These are phyloP conservation scores for Acanthosepion lycidas DNA, from an alignment of 2,888 invertebrate species.

Conservation along the genomic window DNA sequence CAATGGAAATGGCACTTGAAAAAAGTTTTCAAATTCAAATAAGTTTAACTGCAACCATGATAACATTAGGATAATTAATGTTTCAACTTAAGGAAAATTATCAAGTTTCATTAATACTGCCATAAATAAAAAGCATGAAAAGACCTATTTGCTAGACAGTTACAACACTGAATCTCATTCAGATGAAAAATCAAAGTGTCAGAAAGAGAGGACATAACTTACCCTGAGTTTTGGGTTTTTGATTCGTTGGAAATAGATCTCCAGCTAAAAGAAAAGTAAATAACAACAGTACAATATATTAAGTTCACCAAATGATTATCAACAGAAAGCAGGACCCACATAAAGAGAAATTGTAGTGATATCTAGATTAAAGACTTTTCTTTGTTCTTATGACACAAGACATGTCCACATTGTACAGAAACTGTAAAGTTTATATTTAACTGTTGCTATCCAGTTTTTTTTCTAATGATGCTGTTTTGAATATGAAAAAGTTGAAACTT, in stretches of 20 bases:
- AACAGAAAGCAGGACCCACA: too few relatives aligned
- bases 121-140: neutral
- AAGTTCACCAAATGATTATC: neutral
- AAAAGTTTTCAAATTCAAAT: neutral
- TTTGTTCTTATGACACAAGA: too few relatives aligned
- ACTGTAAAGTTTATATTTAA: too few relatives aligned
- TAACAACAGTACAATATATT: constrained; percentile 20
- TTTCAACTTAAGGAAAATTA: constrained; percentile 20
- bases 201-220: constrained; percentile 53
- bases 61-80: constrained; percentile 33
- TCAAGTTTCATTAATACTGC: neutral
- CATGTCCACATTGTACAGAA: too few relatives aligned
- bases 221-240: constrained; percentile 86
- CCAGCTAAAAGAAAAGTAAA: constrained; percentile 75
- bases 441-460: too few relatives aligned
- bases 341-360: too few relatives aligned
- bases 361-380: too few relatives aligned
- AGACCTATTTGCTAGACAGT: neutral
- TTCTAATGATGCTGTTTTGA: too few relatives aligned
- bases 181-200: neutral
- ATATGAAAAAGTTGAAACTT: too few relatives aligned
- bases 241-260: constrained; percentile 95
- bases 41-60: constrained; percentile 33
- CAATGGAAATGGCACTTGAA: neutral
- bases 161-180: constrained; percentile 1